phyloP scores from a whole-genome alignment of 2,888 invertebrate genomes.

The Drosophila anomalata region DNA sequence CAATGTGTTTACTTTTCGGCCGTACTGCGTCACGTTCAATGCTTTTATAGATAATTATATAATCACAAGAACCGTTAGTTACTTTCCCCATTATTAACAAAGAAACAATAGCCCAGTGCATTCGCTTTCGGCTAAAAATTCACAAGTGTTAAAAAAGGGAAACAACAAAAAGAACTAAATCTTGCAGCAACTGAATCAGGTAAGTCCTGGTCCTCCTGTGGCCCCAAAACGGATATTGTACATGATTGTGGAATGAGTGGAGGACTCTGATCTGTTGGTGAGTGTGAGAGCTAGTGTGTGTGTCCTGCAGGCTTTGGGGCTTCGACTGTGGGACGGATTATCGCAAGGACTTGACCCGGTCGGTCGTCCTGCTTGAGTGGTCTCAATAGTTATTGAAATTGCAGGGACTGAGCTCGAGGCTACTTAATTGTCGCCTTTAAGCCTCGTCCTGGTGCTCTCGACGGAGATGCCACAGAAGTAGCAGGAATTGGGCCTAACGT shows the following conservation, averaged over 20 bases:
- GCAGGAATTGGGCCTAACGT: too few relatives aligned
- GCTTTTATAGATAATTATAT: conserved; percentile 40
- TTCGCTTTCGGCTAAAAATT: conserved; percentile 13
- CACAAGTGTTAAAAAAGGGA: conserved; percentile 14
- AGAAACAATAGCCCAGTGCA: conserved; percentile 1
- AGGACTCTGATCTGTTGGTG: background rate
- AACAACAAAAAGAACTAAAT: conserved; percentile 46
- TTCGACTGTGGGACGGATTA: conserved; percentile 59
- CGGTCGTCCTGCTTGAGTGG: conserved; percentile 56
- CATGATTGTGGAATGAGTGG: conserved; percentile 14
- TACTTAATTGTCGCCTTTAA: conserved; percentile 69
- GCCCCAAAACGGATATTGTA: conserved; percentile 16
- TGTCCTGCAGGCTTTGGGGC: background rate
- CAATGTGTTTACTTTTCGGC: conserved; percentile 71
- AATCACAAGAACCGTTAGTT: conserved; percentile 17
- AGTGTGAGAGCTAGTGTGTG: conserved; percentile 1
- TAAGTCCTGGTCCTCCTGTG: conserved; percentile 42
- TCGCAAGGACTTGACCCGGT: conserved; percentile 31
- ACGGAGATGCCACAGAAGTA: background rate
- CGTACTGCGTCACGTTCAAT: conserved; percentile 64
- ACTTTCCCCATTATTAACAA: background rate
- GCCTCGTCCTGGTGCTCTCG: background rate
- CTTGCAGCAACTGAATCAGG: conserved; percentile 53
- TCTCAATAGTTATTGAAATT: conserved; percentile 75
- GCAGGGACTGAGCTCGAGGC: conserved; percentile 75